These are phyloP conservation scores for Phyto melanocephala DNA, from an alignment of 2,888 invertebrate species.

Conservation along the genomic window DNA sequence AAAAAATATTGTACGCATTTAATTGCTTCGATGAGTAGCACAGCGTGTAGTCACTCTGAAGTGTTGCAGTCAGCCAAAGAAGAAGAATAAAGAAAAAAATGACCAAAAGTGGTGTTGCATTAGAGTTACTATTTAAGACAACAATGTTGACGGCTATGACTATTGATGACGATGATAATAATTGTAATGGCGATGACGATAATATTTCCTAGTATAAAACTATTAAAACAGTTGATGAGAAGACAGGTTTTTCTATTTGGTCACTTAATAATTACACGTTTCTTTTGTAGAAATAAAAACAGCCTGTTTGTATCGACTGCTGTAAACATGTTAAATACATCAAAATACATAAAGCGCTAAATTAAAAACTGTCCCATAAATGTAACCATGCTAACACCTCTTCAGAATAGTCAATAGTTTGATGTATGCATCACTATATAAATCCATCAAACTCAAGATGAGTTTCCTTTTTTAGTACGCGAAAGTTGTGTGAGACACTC, in stretches of 20 bases:
- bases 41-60: not conserved
- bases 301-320: conserved; percentile 2
- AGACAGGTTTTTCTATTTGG: conserved; percentile 1
- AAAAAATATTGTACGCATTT: conserved; percentile 20
- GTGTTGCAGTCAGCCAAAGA: not conserved
- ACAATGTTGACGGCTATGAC: conserved; percentile 33
- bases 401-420: conserved; percentile 21
- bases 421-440: not conserved
- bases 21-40: conserved; percentile 13
- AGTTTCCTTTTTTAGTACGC: conserved; percentile 20
- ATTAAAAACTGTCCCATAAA: conserved; percentile 58
- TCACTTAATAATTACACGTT: not conserved
- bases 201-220: conserved; percentile 4
- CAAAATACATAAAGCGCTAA: conserved; percentile 27
- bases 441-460: not conserved
- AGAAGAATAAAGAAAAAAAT: too few relatives aligned
- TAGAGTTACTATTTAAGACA: conserved; percentile 17
- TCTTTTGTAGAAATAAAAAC: not conserved
- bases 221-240: conserved; percentile 12
- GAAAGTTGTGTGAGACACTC: not conserved
- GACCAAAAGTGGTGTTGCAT: conserved; percentile 44
- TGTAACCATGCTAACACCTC: conserved; percentile 50
- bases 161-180: not conserved
- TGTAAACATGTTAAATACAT: not conserved
- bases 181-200: not conserved